phyloP scores from a whole-genome alignment of 2,888 invertebrate species.

The Horisme vitalbata region DNA sequence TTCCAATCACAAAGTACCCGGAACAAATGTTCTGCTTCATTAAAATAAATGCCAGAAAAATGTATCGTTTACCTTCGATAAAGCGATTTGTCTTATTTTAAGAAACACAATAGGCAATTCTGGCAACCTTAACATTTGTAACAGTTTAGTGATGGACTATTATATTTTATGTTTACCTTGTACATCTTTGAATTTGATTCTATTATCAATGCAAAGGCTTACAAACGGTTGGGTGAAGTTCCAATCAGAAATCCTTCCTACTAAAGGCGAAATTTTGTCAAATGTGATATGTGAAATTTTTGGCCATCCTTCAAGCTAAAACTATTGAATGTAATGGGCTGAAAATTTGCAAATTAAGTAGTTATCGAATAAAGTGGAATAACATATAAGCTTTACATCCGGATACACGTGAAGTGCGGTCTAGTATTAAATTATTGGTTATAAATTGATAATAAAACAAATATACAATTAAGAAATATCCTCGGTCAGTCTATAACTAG shows the following conservation, averaged over 20 bases:
- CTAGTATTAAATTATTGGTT: too few relatives aligned
- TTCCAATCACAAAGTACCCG: neutral
- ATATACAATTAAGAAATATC: neutral
- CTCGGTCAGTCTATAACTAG: neutral
- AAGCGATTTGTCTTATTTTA: slow-evolving; percentile 1
- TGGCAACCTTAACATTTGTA: slow-evolving; percentile 19
- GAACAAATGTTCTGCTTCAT: neutral
- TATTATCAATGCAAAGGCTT: neutral
- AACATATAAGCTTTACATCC: too few relatives aligned
- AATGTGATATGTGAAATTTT: too few relatives aligned
- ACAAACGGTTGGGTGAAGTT: neutral
- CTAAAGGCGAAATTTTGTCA: neutral
- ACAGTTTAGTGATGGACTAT: slow-evolving; percentile 14
- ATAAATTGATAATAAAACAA: too few relatives aligned
- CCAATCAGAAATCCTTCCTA: neutral
- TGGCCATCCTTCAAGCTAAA: too few relatives aligned
- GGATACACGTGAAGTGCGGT: too few relatives aligned
- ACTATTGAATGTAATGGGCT: too few relatives aligned
- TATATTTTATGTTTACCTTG: slow-evolving; percentile 11
- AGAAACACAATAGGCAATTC: slow-evolving; percentile 8
- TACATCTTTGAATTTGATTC: neutral
- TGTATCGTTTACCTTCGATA: neutral
- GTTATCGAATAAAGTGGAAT: too few relatives aligned
- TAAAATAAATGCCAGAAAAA: neutral
- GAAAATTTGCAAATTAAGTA: too few relatives aligned